Conservation (phyloP, 2,888 invertebrate genomes). For the Tenthredo mesomela region DNA sequence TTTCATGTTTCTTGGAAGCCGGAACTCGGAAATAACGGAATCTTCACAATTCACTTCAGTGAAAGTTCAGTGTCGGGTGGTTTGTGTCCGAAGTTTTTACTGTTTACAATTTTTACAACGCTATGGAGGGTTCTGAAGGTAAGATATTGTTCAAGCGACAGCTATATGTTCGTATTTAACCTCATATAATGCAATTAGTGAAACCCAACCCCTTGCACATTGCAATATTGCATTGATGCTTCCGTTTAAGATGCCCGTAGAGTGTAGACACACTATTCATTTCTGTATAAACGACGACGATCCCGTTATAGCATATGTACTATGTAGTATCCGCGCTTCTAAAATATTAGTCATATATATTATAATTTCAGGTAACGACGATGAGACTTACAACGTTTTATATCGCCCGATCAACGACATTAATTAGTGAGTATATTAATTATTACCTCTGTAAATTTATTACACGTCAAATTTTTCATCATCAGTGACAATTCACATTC, state of each 20-base stretch:
- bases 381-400: no score
- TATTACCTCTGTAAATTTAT: not conserved
- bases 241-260: not conserved
- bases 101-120: not conserved
- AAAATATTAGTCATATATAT: no score
- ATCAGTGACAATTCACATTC: not conserved
- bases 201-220: not conserved
- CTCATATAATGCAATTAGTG: no score
- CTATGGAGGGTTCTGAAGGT: not conserved
- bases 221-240: not conserved
- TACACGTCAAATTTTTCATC: not conserved
- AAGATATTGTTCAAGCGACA: not conserved
- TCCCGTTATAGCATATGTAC: no score
- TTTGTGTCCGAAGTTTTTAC: not conserved
- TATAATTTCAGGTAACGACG: no score
- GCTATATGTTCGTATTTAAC: no score
- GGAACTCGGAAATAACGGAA: no score
- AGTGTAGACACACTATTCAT: not conserved
- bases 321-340: no score
- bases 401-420: not conserved
- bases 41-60: no score
- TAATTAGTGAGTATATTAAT: slow-evolving; percentile 7
- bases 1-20: not conserved
- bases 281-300: not conserved
- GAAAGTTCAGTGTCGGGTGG: no score